Conservation (phyloP, 2,797 vertebrate species). For the Molossus molossus region DNA sequence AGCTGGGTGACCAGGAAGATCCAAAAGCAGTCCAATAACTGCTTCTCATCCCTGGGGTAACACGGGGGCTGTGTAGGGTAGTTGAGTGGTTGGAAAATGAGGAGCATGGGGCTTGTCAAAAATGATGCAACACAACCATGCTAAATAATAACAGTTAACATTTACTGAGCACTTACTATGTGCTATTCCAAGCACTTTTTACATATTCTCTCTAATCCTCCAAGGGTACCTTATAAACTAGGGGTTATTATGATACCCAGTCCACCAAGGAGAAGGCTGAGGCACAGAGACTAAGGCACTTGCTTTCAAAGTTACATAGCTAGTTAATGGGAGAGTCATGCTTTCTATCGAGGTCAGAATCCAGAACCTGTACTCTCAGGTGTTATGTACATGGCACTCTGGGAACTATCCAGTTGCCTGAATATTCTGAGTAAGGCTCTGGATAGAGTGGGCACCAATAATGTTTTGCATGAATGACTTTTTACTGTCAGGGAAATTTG, state of each 20-base stretch:
- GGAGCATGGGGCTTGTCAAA: background rate
- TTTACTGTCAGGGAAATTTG: slow-evolving; percentile 9
- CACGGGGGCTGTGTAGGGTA: background rate
- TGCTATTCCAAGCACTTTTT: background rate
- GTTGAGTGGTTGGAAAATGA: background rate
- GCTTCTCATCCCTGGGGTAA: background rate
- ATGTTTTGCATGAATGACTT: slow-evolving; percentile 15
- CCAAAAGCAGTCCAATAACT: background rate
- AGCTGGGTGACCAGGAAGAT: background rate
- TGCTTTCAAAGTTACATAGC: slow-evolving; percentile 46
- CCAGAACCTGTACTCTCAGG: background rate
- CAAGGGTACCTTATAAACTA: background rate
- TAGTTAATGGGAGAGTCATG: background rate
- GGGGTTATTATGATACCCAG: background rate
- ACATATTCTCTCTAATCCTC: background rate
- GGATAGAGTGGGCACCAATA: background rate
- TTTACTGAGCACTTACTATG: background rate
- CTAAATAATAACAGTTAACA: background rate
- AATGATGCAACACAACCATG: background rate
- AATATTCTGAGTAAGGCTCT: background rate
- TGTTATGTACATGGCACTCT: background rate
- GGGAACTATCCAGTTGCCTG: background rate
- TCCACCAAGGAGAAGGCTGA: background rate
- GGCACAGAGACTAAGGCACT: background rate
- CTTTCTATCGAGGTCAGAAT: slow-evolving; percentile 23